Evolutionary conservation across 2,888 invertebrate genomes (phyloP).

Genomic region (Julus scanicus): DNA sequence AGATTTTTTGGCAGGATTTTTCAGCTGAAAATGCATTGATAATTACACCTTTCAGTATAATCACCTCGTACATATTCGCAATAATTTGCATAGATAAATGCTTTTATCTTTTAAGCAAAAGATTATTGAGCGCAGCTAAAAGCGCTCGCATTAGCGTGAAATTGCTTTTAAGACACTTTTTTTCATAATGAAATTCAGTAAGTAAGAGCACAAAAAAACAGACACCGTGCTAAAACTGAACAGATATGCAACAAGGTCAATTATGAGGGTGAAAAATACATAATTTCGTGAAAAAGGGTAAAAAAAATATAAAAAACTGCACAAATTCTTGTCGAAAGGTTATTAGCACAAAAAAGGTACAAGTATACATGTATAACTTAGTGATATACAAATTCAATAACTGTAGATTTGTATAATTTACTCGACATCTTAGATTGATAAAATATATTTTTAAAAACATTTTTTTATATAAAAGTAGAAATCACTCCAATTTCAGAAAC

Average conservation of each 20-base stretch:
- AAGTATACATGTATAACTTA: no score
- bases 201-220: not conserved
- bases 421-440: no score
- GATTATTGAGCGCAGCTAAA: conserved; percentile 25
- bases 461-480: no score
- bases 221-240: not conserved
- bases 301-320: not conserved
- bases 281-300: not conserved
- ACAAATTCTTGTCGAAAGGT: no score
- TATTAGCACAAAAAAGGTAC: no score
- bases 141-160: conserved; percentile 22
- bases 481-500: no score
- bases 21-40: not conserved
- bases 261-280: not conserved
- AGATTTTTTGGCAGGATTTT: not conserved
- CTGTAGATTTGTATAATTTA: no score
- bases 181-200: not conserved
- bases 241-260: not conserved
- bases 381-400: no score
- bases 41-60: conserved; percentile 30
- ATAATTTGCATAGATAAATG: conserved; percentile 42
- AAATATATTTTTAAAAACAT: no score
- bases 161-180: conserved; percentile 20
- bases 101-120: conserved; percentile 39
- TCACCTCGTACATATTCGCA: not conserved